These are phyloP conservation scores for Diadegma fenestrale DNA, from an alignment of 2,888 invertebrate species.

Conservation along the genomic window DNA sequence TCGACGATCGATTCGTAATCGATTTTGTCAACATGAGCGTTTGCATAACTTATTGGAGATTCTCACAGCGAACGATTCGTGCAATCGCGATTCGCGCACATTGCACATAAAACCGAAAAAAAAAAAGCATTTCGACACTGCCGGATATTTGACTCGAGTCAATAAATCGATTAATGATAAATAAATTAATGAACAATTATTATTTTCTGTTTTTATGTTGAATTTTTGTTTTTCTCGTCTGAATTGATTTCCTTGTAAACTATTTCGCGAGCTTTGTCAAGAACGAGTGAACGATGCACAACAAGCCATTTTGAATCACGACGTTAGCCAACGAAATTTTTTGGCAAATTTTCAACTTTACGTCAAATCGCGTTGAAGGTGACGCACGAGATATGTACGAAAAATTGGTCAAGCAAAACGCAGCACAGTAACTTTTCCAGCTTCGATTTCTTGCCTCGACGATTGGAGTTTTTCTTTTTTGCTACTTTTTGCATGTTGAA, in stretches of 20 bases:
- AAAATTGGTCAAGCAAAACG: neutral
- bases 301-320: slow-evolving; percentile 13
- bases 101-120: neutral
- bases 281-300: neutral
- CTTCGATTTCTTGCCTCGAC: neutral
- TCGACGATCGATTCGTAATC: neutral
- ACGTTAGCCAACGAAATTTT: neutral
- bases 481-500: neutral
- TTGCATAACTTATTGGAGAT: slow-evolving; percentile 10
- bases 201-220: neutral
- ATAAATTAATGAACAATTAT: neutral
- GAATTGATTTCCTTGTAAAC: neutral
- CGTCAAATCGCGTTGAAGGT: slow-evolving; percentile 9
- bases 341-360: slow-evolving; percentile 24
- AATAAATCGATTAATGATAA: neutral
- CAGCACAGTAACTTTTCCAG: neutral
- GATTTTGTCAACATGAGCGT: neutral
- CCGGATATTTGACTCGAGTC: neutral
- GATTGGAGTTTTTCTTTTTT: neutral
- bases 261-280: neutral
- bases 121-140: neutral
- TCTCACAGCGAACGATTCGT: neutral
- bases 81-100: neutral
- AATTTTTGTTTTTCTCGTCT: neutral
- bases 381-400: neutral